Base-by-base conservation (phyloP, 1,140 invertebrate genomes). In the Whitmania pigra region DNA sequence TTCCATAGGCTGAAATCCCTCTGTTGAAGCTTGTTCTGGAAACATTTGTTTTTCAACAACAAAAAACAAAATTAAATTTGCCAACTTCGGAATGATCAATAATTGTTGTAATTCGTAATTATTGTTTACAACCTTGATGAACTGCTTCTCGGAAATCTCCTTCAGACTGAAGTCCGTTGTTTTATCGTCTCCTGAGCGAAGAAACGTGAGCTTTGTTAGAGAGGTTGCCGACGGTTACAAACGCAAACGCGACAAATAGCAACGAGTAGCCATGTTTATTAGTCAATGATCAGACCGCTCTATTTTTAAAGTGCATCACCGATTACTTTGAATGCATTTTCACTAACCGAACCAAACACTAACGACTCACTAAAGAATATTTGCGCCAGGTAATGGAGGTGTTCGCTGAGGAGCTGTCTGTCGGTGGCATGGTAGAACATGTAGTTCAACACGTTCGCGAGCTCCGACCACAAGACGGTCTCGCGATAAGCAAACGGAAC, bases 1-100 rank as follows among this genome's bases (percentile, higher is more conserved):
- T 73, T 73, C 72, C 72, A 73, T 53, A 73, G 69, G 49, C 40
- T 53, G 67, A 73, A 73, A 53, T 63, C 55, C 3, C 68, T 60
- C 15, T 25, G 25, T n/a, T 53, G n/a, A 67, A 69, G 29, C 25
- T 68, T 70, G 49, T 73, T 67, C 72, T 73, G 67, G 11, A 63
- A 25, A 31, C 18, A n/a, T 18, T 4, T 4, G 5, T 43, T 49
- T 49, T 49, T 17, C 43, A 17, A 49, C 15, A 17, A 49, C 5
- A 43, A 6, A 6, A 43, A 43, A 43, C 5, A 43, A 5, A 5
- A 43, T 43, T 43, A 13, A 49, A 49, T 13, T 4, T 49, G 43
- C 5, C 5, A 49, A 5, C 13, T n/a, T n/a, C n/a, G n/a, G n/a
- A n/a, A n/a, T n/a, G n/a, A n/a, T n/a, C n/a, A n/a, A n/a, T n/a